Evolutionary conservation across 1,140 invertebrate genomes (phyloP).

Genomic region (Drosophila sturtevanti): DNA sequence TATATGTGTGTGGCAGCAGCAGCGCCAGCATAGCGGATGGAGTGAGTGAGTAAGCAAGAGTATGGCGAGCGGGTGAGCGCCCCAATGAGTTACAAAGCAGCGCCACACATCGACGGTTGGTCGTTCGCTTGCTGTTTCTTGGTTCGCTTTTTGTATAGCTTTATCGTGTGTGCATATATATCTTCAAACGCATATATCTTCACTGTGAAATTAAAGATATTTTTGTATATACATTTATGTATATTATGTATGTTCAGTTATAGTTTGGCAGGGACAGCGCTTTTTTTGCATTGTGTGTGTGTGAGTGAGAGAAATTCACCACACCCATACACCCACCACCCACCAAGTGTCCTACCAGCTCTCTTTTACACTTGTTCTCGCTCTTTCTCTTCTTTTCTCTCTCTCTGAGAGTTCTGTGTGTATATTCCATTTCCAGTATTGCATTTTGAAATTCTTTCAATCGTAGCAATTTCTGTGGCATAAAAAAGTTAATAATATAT

Average conservation of each 20-base stretch:
- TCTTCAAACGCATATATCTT: background rate
- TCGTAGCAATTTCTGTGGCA: constrained; percentile 43
- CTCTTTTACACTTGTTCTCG: background rate
- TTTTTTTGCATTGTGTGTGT: constrained; percentile 13
- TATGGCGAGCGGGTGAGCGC: constrained; percentile 41
- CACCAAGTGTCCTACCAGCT: constrained; percentile 19
- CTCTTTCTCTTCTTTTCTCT: background rate
- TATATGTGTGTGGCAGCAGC: constrained; percentile 3
- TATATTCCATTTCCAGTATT: constrained; percentile 53
- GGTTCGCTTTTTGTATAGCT: constrained; percentile 20
- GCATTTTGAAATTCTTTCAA: constrained; percentile 59
- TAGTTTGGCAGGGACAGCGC: background rate
- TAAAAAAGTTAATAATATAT: constrained; percentile 34
- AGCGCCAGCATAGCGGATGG: constrained; percentile 48
- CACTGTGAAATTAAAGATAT: constrained; percentile 8
- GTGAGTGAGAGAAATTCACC: constrained; percentile 54
- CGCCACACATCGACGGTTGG: constrained; percentile 67
- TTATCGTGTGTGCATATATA: constrained; percentile 29
- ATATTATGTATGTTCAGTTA: background rate
- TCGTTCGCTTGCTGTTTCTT: constrained; percentile 36
- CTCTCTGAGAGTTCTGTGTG: constrained; percentile 17
- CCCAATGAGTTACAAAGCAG: constrained; percentile 69
- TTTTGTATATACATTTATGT: background rate
- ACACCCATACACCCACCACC: constrained; percentile 38
- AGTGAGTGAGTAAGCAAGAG: constrained; percentile 43